phyloP scores from a whole-genome alignment of 1,140 invertebrate genomes.

The Sitophilus oryzae region DNA sequence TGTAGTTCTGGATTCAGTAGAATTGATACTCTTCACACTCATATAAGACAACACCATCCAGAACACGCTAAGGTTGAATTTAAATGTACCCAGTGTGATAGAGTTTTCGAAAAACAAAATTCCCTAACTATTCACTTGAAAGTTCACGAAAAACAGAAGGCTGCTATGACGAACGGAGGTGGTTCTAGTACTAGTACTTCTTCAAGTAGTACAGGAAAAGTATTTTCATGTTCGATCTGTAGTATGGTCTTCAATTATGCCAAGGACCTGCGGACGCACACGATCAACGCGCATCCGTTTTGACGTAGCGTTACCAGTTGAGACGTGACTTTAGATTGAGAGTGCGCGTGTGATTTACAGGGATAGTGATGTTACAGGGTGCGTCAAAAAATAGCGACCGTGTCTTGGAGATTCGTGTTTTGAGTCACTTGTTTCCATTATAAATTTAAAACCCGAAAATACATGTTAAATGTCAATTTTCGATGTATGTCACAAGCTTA shows the following conservation, averaged over 20 bases:
- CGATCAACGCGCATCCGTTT: slow-evolving; percentile 39
- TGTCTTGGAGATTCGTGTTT: too few relatives aligned
- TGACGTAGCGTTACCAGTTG: slow-evolving; percentile 20
- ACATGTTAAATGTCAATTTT: too few relatives aligned
- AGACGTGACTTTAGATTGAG: too few relatives aligned
- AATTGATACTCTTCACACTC: slow-evolving; percentile 31
- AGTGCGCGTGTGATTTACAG: too few relatives aligned
- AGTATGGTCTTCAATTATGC: slow-evolving; percentile 35
- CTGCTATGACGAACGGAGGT: too few relatives aligned
- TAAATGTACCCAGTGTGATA: slow-evolving; percentile 33
- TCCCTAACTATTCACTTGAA: slow-evolving; percentile 38
- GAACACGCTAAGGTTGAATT: slow-evolving; percentile 26
- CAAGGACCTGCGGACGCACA: slow-evolving; percentile 38
- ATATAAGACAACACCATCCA: slow-evolving; percentile 32
- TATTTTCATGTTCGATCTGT: slow-evolving; percentile 38
- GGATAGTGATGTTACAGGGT: too few relatives aligned
- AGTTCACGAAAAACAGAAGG: slow-evolving; percentile 36
- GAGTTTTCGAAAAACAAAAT: slow-evolving; percentile 38
- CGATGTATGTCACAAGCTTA: too few relatives aligned
- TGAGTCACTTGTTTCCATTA: too few relatives aligned
- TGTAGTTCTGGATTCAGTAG: slow-evolving; percentile 33
- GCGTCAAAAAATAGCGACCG: too few relatives aligned
- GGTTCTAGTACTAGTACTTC: not conserved
- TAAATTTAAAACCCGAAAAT: too few relatives aligned
- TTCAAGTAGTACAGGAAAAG: not conserved